Evolutionary conservation across 2,888 invertebrate species (phyloP), one percentile per base, ranked within the genome.

Genomic region (Choreutis nemorana): DNA sequence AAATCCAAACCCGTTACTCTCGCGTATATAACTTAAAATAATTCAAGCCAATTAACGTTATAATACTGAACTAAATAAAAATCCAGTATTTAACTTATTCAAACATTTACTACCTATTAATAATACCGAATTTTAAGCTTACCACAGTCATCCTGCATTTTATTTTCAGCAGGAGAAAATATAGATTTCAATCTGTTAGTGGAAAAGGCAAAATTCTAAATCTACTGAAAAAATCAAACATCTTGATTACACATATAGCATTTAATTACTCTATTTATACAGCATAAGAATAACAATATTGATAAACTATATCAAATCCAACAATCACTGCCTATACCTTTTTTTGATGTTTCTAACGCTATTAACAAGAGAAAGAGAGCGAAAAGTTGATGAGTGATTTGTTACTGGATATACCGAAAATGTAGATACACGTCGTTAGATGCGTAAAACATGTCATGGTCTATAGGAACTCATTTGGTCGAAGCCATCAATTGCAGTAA

Each of bases 221-320:
- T 45, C 61, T 71, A 66, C 54, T 64, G 66, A 59, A 67, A 64
- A 72, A 78, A 77, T 72, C 57, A 77, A 77, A 77, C 64, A 52
- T 65, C 52, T 55, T 60, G 43, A 55, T 41, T 77, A 77, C 78
- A 78, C 77, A 70, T 77, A 77, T 73, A 78, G 78, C 77, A 65
- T 78, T 78, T 78, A 78, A 77, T 78, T 72, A 75, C 43, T 68
- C 75, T 78, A 75, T 78, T 78, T 78, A 72, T 78, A 78, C 75
- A 78, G 77, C 75, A 75, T 77, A 70, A 70, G 68, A 67, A 73
- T 78, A 78, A 78, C 78, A 77, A 72, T 78, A 75, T 77, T 70
- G 63, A 77, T 78, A 78, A 71, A 78, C 78, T 78, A 77, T 78
- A 72, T 77, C 78, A 78, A 77, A 78, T 78, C 78, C 78, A 78